Conservation (phyloP, 2,797 vertebrate species). For the Pelobates cultripes region DNA sequence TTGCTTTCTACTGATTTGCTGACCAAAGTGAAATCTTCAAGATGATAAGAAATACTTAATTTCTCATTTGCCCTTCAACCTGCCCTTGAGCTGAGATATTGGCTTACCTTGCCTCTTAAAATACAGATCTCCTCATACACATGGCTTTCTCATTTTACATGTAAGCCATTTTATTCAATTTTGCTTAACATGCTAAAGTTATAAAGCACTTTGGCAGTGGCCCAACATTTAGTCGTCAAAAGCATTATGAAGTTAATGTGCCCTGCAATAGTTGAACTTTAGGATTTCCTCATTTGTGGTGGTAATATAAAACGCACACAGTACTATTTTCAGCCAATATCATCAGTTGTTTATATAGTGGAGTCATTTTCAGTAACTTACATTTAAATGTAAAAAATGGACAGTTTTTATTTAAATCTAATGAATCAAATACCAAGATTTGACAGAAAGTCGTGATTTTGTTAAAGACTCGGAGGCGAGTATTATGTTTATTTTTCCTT, state of each 20-base stretch:
- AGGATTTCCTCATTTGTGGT: neutral
- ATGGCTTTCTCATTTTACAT: slow-evolving; percentile 33
- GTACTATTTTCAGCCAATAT: too few species aligned
- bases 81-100: slow-evolving; percentile 31
- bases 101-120: slow-evolving; percentile 22
- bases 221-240: slow-evolving; percentile 5
- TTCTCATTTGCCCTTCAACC: neutral
- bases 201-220: slow-evolving; percentile 21
- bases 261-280: slow-evolving; percentile 5
- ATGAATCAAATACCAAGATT: too few species aligned
- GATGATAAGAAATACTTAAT: neutral
- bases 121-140: slow-evolving; percentile 8
- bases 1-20: neutral
- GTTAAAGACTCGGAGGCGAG: too few species aligned
- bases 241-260: slow-evolving; percentile 1
- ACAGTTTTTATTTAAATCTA: too few species aligned
- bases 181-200: slow-evolving; percentile 36
- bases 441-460: too few species aligned
- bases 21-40: neutral
- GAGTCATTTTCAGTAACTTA: too few species aligned
- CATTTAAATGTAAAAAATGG: too few species aligned
- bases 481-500: too few species aligned
- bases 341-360: too few species aligned
- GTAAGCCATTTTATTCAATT: slow-evolving; percentile 29
- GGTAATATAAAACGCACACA: too few species aligned